A percentile compares a stretch with the other conserved stretches of the same genome.
phyloP scores from a whole-genome alignment of 2,113 vertebrate species.

The Passer domesticus region DNA sequence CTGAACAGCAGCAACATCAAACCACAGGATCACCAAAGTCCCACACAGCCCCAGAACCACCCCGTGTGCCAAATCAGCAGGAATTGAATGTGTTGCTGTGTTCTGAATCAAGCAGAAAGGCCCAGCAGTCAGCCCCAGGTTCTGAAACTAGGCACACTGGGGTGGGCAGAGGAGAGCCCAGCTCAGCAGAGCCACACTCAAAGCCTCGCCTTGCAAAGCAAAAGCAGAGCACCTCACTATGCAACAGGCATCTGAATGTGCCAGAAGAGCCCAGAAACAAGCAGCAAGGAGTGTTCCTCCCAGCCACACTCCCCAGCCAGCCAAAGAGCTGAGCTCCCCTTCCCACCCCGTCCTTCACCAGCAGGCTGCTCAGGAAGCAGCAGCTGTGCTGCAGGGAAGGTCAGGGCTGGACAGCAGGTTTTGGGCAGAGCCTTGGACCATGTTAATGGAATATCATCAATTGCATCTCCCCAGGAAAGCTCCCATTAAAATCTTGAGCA shows the following conservation, averaged over 20 bases:
- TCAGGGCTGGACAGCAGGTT: rapidly evolving
- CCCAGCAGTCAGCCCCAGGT: background rate
- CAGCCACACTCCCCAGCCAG: too few relatives aligned
- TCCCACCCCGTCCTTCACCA: background rate
- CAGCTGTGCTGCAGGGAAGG: background rate
- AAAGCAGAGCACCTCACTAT: background rate
- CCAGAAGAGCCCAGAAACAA: background rate
- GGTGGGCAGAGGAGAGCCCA: background rate
- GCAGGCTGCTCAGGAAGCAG: background rate
- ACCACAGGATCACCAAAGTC: background rate
- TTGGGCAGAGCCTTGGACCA: background rate
- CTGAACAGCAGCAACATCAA: background rate
- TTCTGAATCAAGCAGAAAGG: background rate
- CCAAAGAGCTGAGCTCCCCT: background rate
- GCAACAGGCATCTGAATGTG: background rate
- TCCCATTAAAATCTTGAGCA: background rate
- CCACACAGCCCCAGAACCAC: background rate
- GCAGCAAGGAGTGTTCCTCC: background rate
- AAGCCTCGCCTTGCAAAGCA: background rate
- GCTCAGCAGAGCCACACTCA: background rate
- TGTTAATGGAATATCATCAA: background rate
- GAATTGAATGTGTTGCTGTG: rapidly evolving
- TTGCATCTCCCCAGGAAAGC: background rate
- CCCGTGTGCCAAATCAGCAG: background rate
- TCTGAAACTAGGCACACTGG: background rate